Base-by-base conservation (phyloP, 2,113 vertebrate genomes). In the Eleginops maclovinus region DNA sequence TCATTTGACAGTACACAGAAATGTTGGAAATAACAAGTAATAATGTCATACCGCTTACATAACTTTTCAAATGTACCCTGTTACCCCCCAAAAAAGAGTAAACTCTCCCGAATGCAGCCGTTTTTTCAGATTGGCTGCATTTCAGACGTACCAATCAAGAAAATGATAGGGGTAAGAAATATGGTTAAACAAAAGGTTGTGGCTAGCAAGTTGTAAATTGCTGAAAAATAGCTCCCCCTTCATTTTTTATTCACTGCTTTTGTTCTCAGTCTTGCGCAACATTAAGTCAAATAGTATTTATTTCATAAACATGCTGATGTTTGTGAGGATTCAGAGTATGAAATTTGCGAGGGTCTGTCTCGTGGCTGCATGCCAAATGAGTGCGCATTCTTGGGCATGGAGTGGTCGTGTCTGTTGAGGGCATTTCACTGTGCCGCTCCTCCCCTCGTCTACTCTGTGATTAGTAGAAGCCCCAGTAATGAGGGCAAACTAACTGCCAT, bases 401-500 rank as follows among this genome's bases (percentile, higher is more conserved):
- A 60, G 70, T 28, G 60, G 47, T 59, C 44, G 11, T 75, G 75
- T 77, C 64, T 68, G 65, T 10, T 31, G 41, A 71, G 58, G 51
- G 44, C 61, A 79, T 84, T 89, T 72, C 60, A 67, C 70, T 40
- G 65, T 58, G 60, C 74, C 3, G 28, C 81, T 82, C 83, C 24
- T 40, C 71, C 77, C 62, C 67, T 83, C n/a, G 9, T 50, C 59
- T 62, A 44, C 58, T 69, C 69, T 58, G 43, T 59, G 72, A 78
- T 78, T 51, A 58, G 61, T 44, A 75, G 68, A 81, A 90, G 66
- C 73, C 60, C 14, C 56, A 60, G 61, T 88, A 91, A 90, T 89
- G 87, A 92, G 86, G 87, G 82, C 84, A 87, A 85, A 84, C 69
- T 50, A 79, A 63, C 73, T 58, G 54, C 50, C 60, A 67, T 68